Base-by-base conservation (phyloP, 2,113 vertebrate species). In the Sinocyclocheilus maitianheensis region DNA sequence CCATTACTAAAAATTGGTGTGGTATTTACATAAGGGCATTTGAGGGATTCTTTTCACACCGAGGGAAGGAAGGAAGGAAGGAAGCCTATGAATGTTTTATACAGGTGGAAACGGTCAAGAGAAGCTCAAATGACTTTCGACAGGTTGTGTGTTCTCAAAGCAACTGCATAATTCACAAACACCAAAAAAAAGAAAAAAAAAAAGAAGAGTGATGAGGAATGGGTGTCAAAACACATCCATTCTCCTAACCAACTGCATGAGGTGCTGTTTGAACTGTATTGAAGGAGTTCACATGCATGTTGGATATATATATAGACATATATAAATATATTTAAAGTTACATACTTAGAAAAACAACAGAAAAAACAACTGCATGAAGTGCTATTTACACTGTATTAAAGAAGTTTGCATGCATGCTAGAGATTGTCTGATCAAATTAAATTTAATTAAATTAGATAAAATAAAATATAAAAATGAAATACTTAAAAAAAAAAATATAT, bases 11-110 rank as follows among this genome's bases (percentile, higher is more conserved):
- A 67, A 91, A 84, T 90, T 91, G 92, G 75, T 85, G 77, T 16
- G 84, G 84, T 88, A 90, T 89, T 85, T 89, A 91, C 89, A 92
- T 91, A 87, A 90, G 79, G 71, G 87, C 77, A 91, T 92, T 86
- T 53, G 89, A 86, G 67, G 84, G 84, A 67, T 88, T 87, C 12
- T 26, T 76, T 67, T 87, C 83, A 87, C 83, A 84, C 58, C 60
- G 86, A 81, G 88, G 88, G 69, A 46, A 46, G 9, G 43, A 77
- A 81, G 9, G 43, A 77, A 81, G 5, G 55, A 30, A 5, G 60
- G 60, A 81, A 51, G 14, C 62, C 79, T 48, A 48, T 81, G 79
- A 81, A 81, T 67, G 40, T 81, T 81, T 81, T 20, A 81, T 18
- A 67, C 37, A 63, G 77, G 60, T 16, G 71, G 67, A 65, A 75